Conservation (phyloP, 2,888 invertebrate genomes). For the Ceriagrion tenellum region DNA sequence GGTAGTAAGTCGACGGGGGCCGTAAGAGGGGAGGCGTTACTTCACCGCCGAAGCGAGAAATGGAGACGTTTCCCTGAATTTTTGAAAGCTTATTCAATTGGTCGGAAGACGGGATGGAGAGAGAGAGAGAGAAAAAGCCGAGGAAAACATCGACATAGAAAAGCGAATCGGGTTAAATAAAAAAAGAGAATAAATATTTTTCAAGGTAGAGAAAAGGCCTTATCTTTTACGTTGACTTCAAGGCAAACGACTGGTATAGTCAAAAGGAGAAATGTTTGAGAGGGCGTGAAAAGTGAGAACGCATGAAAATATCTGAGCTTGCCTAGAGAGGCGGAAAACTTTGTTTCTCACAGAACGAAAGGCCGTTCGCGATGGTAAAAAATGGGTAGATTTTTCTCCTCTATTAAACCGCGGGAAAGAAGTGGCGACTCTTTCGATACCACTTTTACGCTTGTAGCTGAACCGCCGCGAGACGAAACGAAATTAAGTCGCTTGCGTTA, state of each 20-base stretch:
- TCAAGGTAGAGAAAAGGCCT: background rate
- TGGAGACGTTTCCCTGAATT: background rate
- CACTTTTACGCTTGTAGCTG: no score
- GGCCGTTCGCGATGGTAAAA: no score
- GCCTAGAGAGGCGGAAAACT: background rate
- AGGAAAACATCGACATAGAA: background rate
- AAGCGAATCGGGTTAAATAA: background rate
- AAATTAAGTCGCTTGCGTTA: no score
- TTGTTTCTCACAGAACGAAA: background rate
- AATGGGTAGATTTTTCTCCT: no score
- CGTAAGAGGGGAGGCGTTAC: background rate
- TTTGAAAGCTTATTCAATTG: constrained; percentile 12
- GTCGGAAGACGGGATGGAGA: background rate
- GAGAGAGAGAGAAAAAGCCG: background rate
- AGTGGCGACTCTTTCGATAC: no score
- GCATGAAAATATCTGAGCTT: background rate
- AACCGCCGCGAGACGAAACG: no score
- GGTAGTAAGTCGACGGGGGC: background rate
- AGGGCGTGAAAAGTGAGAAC: background rate
- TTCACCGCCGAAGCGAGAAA: background rate
- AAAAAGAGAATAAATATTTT: background rate
- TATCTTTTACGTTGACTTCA: background rate
- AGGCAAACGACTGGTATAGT: background rate
- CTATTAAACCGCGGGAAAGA: no score
- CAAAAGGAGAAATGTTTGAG: background rate